Conservation (phyloP, 2,888 invertebrate species). For the Heterodera filipjevi region DNA sequence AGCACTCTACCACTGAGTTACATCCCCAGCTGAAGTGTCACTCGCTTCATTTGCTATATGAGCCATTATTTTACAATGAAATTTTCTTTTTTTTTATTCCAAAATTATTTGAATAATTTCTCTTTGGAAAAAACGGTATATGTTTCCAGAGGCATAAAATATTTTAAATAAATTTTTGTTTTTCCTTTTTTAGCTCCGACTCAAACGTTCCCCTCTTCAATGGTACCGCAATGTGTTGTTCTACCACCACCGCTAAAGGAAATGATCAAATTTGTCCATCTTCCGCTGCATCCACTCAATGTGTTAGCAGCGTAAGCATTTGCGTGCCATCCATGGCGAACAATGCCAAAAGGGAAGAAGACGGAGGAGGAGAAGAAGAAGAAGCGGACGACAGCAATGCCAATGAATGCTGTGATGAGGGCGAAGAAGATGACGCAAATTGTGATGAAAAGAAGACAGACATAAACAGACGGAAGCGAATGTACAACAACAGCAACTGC, state of each 20-base stretch:
- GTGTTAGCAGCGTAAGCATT: background rate
- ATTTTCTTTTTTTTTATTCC: background rate
- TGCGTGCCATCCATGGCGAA: background rate
- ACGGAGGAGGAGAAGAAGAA: background rate
- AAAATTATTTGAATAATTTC: too few relatives aligned
- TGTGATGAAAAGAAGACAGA: background rate
- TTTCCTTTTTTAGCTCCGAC: background rate
- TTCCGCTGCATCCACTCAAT: background rate
- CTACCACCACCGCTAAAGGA: background rate
- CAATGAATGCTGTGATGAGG: background rate
- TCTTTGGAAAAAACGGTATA: too few relatives aligned
- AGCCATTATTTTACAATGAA: too few relatives aligned
- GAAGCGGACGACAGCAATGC: too few relatives aligned
- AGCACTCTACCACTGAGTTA: slow-evolving; percentile 65
- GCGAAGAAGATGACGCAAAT: background rate
- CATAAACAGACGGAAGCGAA: background rate
- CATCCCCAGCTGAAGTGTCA: slow-evolving; percentile 23
- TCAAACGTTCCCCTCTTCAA: background rate
- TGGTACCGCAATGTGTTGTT: background rate
- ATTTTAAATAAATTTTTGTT: background rate
- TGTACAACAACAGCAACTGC: background rate
- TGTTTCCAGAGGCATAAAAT: too few relatives aligned
- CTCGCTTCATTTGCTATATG: background rate
- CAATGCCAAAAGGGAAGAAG: background rate
- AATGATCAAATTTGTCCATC: background rate